Percentiles rank a stretch among this genome's conserved stretches.
These are phyloP conservation scores for Burhinus bistriatus DNA, from an alignment of 2,113 vertebrate genomes.

Conservation along the genomic window DNA sequence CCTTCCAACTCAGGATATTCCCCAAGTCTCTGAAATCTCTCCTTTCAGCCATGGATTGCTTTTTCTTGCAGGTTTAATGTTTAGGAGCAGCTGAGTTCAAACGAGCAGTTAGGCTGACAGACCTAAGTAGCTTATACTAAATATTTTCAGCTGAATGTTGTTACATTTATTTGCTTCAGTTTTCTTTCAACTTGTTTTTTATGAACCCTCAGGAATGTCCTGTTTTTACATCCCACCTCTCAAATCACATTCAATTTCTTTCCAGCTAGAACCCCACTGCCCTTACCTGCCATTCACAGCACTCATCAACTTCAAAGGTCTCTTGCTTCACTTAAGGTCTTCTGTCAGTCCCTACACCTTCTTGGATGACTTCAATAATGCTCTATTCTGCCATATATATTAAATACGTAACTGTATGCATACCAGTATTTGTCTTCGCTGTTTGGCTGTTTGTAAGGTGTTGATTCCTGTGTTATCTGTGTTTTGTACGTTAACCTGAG, in stretches of 20 bases:
- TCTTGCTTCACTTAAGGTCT: neutral
- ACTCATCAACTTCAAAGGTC: neutral
- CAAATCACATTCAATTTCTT: neutral
- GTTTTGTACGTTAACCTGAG: neutral
- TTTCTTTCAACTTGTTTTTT: neutral
- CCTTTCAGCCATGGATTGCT: neutral
- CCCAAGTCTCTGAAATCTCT: neutral
- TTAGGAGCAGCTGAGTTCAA: neutral
- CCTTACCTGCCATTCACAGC: neutral
- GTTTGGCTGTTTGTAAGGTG: neutral
- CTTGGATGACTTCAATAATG: neutral
- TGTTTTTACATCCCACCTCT: neutral
- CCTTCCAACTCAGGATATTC: neutral
- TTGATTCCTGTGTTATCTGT: neutral
- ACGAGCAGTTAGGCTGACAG: neutral
- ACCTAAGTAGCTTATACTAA: neutral
- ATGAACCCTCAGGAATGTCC: neutral
- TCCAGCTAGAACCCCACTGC: neutral
- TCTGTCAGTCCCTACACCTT: neutral
- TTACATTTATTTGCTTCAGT: neutral
- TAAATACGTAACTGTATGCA: neutral
- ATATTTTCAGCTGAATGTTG: neutral
- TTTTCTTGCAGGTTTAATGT: neutral
- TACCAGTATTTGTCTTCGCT: neutral
- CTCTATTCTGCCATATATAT: neutral